Percentiles rank a stretch among this genome's conserved stretches.
Conservation (phyloP, 2,888 invertebrate species). For the Andrena dorsata region DNA sequence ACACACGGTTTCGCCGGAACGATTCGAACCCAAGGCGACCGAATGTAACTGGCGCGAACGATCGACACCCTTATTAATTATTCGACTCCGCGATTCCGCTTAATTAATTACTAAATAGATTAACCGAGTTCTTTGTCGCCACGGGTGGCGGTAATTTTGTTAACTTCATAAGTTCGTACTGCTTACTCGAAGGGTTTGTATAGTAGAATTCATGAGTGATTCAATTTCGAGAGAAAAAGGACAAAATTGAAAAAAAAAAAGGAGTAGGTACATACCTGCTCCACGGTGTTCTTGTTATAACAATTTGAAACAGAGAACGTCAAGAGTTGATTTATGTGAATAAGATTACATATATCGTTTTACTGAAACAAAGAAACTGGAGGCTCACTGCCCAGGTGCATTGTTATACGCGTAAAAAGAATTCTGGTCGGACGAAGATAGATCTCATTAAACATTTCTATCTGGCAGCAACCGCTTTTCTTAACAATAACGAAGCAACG, state of each 20-base stretch:
- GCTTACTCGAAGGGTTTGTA: background rate
- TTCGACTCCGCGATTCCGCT: conserved; percentile 21
- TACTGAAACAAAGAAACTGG: too few relatives aligned
- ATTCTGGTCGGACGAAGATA: too few relatives aligned
- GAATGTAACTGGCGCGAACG: conserved; percentile 12
- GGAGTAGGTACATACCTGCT: too few relatives aligned
- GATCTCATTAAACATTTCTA: background rate
- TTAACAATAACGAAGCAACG: background rate
- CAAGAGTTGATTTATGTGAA: too few relatives aligned
- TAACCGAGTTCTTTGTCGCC: conserved; percentile 4
- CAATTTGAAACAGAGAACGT: too few relatives aligned
- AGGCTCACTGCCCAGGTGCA: too few relatives aligned
- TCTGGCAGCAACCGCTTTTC: too few relatives aligned
- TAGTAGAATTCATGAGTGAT: background rate
- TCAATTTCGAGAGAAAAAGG: background rate
- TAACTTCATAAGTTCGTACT: conserved; percentile 15
- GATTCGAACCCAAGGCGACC: conserved; percentile 34
- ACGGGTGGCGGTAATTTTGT: conserved; percentile 7
- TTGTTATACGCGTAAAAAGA: too few relatives aligned
- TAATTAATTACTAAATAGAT: conserved; percentile 25
- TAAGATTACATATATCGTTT: too few relatives aligned
- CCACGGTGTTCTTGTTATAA: too few relatives aligned
- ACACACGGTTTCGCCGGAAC: conserved; percentile 12
- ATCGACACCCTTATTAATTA: conserved; percentile 43
- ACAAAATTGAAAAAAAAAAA: too few relatives aligned